Base-by-base conservation (phyloP, 2,888 invertebrate species). In the Drosophila neonasuta region DNA sequence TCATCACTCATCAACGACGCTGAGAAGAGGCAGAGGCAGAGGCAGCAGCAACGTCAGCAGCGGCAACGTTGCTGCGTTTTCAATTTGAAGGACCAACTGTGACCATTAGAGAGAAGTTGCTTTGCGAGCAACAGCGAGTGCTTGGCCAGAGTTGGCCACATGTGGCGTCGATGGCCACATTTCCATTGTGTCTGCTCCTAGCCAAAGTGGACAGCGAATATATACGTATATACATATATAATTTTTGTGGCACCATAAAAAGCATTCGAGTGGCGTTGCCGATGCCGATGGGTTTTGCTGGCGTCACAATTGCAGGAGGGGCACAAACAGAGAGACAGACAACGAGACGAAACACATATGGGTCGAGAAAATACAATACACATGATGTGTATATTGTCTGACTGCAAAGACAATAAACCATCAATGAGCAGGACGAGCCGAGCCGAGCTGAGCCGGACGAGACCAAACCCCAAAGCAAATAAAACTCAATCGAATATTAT, bases 401-500 rank as follows among this genome's bases (percentile, higher is more conserved):
- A 69, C 79, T 67, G 68, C 57, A 75, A 74, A 83, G 73, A 83
- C 84, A 83, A 87, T 86, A 87, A 86, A 83, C 86, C 86, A 86
- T 77, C 87, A 69, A 73, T 71, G 82, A 72, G 65, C 56, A 57
- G 59, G 56, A 66, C 45, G 59, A 46, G 41, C 20, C 30, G 34
- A 15, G 20, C 46, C 5, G 24, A 24, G 6, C 24, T 6, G 59
- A 46, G 42, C 24, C 34, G 36, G 34, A 30, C 48, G 51, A 72
- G 51, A 72, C 82, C 85, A 67, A 86, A 80, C 79, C 83, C 78
- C 71, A 74, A 80, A 78, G 70, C 84, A 84, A 84, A 87, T 86
- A 84, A 87, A 87, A 83, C 81, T 67, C 82, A 86, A 87, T 83
- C 84, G 84, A 87, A 84, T 86, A 87, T 86, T 86, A 84, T 86